Evolutionary conservation across 2,113 vertebrate species (phyloP), one percentile per base, ranked within the genome.

Genomic region (Sturnira hondurensis): DNA sequence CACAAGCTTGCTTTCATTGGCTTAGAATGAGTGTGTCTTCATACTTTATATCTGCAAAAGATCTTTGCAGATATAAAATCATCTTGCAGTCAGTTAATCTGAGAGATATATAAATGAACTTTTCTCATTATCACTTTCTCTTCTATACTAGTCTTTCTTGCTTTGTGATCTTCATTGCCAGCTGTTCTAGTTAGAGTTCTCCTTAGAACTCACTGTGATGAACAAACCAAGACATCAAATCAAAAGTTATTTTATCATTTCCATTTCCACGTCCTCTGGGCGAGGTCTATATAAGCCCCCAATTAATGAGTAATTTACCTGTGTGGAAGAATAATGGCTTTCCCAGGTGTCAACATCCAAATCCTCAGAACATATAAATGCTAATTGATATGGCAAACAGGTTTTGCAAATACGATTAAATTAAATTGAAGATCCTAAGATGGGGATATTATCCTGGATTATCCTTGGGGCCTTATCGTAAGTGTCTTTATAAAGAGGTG

Each of bases 221-320:
- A 85, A 86, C 15, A 80, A 70, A 87, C 82, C 26, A 33, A 77
- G 47, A 96, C 50, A 83, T 38, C 61, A 95, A 85, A 83, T 74
- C 1, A 92, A 88, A 96, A 80, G 61, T 17, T 63, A 31, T 58
- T 76, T 87, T 91, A 58, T 80, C 10, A 73, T 91, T 85, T 81
- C 19, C 65, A 87, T 91, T 85, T 81, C 19, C 56, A 87, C 22
- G 13, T 24, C 56, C 63, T 56, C 38, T 91, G 43, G 56, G 14
- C 38, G 33, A 86, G 31, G 16, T 78, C 68, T 67, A 26, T 10
- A 71, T 45, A 61, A 93, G 4, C 26, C 78, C 65, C 15, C 28
- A 52, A 22, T 38, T 33, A 78, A 65, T 26, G 33, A 67, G 4
- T 71, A 71, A 82, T 24, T 90, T 24, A 38, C 15, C 19, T 58